Evolutionary conservation across 2,113 vertebrate genomes (phyloP).

Genomic region (Oreotrochilus melanogaster): DNA sequence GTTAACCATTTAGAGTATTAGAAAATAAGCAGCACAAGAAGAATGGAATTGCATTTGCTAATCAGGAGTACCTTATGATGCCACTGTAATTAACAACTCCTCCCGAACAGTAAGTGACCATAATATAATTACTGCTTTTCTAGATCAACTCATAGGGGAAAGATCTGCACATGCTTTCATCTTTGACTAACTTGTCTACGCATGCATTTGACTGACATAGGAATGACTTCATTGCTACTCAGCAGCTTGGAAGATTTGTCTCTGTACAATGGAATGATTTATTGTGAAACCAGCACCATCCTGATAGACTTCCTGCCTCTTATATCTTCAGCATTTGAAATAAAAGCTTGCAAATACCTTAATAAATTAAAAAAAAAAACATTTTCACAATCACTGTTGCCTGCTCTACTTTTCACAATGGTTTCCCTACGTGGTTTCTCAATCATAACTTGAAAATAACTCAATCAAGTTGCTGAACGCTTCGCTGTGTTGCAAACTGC

Average conservation of each 20-base stretch:
- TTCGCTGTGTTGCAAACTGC: not conserved
- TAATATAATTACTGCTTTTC: constrained; percentile 45
- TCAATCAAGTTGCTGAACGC: not conserved
- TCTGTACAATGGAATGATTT: constrained; percentile 8
- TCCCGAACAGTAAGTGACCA: constrained; percentile 21
- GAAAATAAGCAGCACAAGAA: not conserved
- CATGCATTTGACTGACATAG: not conserved
- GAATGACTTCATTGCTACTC: constrained; percentile 1
- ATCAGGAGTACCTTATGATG: constrained; percentile 14
- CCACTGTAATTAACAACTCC: constrained; percentile 33
- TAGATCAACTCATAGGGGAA: constrained; percentile 39
- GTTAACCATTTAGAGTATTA: not conserved
- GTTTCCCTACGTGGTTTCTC: not conserved
- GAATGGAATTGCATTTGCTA: constrained; percentile 21
- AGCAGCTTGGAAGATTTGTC: not conserved
- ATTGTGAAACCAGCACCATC: constrained; percentile 12
- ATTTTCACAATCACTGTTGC: not conserved
- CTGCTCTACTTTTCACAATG: not conserved
- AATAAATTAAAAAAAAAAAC: not conserved
- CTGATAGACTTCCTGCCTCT: not conserved
- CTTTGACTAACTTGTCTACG: not conserved
- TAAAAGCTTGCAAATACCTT: not conserved
- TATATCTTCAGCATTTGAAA: not conserved
- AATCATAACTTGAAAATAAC: not conserved
- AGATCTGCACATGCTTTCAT: constrained; percentile 54